Evolutionary conservation across 2,888 invertebrate species (phyloP).

Genomic region (Hemaris fuciformis): DNA sequence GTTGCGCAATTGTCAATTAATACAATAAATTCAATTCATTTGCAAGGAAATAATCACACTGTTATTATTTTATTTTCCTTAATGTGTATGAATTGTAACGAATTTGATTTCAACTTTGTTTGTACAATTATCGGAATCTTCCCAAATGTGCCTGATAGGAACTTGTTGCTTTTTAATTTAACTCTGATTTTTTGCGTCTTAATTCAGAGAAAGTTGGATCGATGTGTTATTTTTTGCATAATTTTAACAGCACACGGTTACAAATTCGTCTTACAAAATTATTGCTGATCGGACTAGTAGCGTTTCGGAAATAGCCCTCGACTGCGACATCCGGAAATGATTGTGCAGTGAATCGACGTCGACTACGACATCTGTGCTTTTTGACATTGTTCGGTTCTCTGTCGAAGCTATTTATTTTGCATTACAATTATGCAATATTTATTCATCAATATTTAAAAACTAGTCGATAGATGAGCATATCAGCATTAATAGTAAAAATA

Average conservation of each 20-base stretch:
- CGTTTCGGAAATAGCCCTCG: conserved; percentile 58
- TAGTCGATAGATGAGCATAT: no score
- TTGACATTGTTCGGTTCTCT: not conserved
- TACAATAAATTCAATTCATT: not conserved
- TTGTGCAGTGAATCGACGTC: conserved; percentile 40
- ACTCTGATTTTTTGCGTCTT: no score
- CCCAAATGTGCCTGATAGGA: no score
- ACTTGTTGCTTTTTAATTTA: no score
- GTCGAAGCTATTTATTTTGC: no score
- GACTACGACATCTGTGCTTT: conserved; percentile 5
- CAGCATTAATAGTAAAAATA: no score
- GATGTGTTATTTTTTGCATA: not conserved
- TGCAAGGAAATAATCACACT: not conserved
- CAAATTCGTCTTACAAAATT: not conserved
- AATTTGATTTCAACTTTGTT: not conserved
- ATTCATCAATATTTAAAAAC: no score
- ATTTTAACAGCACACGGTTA: not conserved
- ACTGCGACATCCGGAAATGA: conserved; percentile 65
- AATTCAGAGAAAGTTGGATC: no score
- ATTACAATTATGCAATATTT: no score
- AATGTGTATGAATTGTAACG: not conserved
- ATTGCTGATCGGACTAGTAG: conserved; percentile 15
- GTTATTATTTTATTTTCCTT: not conserved
- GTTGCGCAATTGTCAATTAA: conserved; percentile 8
- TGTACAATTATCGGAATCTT: no score